These are phyloP conservation scores for Bibio marci DNA, from an alignment of 2,888 invertebrate genomes.

Conservation along the genomic window DNA sequence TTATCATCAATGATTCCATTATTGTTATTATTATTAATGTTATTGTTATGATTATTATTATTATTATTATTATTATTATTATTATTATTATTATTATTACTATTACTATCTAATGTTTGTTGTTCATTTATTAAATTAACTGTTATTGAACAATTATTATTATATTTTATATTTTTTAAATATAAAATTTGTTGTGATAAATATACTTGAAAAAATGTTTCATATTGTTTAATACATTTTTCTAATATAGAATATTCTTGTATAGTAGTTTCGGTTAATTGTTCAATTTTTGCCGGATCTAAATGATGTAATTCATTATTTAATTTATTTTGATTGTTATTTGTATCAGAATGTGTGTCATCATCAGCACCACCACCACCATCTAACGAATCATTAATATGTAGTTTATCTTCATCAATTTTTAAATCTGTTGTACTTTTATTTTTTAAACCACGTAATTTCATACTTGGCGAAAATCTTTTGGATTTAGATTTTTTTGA, in stretches of 20 bases:
- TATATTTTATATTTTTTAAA: slow-evolving; percentile 7
- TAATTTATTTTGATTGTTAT: slow-evolving; percentile 4
- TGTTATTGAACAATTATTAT: slow-evolving; percentile 16
- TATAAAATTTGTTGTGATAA: slow-evolving; percentile 13
- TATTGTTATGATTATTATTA: slow-evolving; percentile 19
- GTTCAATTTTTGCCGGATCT: neutral
- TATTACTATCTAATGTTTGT: slow-evolving; percentile 10
- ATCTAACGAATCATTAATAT: neutral
- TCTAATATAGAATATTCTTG: slow-evolving; percentile 33
- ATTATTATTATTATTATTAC: slow-evolving; percentile 19
- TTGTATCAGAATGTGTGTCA: too few relatives aligned
- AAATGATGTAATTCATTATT: slow-evolving; percentile 2
- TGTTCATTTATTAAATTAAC: slow-evolving; percentile 15
- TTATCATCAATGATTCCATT: neutral
- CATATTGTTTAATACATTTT: slow-evolving; percentile 39
- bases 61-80: slow-evolving; percentile 11
- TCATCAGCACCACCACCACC: neutral
- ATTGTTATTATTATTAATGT: slow-evolving; percentile 1
- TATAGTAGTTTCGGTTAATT: slow-evolving; percentile 1
- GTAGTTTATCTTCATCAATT: slow-evolving; percentile 4
- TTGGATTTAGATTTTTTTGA: slow-evolving; percentile 25
- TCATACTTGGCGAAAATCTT: slow-evolving; percentile 21
- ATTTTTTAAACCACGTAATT: slow-evolving; percentile 20
- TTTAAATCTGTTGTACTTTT: slow-evolving; percentile 7
- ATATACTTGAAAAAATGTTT: slow-evolving; percentile 33